Evolutionary conservation across 2,797 vertebrate genomes (phyloP).

Genomic region (Hippoglossus hippoglossus): DNA sequence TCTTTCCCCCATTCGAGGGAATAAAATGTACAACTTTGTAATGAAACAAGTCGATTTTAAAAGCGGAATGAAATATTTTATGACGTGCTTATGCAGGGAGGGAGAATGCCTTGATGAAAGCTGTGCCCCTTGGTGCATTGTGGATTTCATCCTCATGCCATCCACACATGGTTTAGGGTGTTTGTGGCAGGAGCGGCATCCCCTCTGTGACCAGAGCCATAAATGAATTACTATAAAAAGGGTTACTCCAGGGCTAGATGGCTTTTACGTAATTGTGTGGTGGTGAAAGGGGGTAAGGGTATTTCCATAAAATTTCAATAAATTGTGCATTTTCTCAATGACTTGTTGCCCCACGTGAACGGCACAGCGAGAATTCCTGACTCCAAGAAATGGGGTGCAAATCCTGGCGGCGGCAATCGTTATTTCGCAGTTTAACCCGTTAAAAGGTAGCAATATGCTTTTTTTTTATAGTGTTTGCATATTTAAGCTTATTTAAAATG

Average conservation of each 20-base stretch:
- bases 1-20: slow-evolving; percentile 45
- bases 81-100: slow-evolving; percentile 76
- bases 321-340: slow-evolving; percentile 79
- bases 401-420: slow-evolving; percentile 42
- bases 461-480: slow-evolving; percentile 29
- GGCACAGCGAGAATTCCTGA: slow-evolving; percentile 23
- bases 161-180: slow-evolving; percentile 81
- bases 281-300: slow-evolving; percentile 73
- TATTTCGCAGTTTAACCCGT: slow-evolving; percentile 44
- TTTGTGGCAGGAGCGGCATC: slow-evolving; percentile 79
- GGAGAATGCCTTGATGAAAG: slow-evolving; percentile 66
- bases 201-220: slow-evolving; percentile 76
- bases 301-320: slow-evolving; percentile 81
- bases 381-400: slow-evolving; percentile 51
- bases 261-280: slow-evolving; percentile 81
- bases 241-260: slow-evolving; percentile 76
- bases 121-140: slow-evolving; percentile 66
- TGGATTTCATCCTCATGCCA: slow-evolving; percentile 71
- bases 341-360: slow-evolving; percentile 68
- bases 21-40: slow-evolving; percentile 64
- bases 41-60: slow-evolving; percentile 80
- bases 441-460: slow-evolving; percentile 42
- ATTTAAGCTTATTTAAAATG: slow-evolving; percentile 55
- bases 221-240: slow-evolving; percentile 82
- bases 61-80: slow-evolving; percentile 78